Percentiles rank a stretch among this genome's conserved stretches.
Conservation (phyloP, 2,113 vertebrate genomes). For the Ardeotis arabs region DNA sequence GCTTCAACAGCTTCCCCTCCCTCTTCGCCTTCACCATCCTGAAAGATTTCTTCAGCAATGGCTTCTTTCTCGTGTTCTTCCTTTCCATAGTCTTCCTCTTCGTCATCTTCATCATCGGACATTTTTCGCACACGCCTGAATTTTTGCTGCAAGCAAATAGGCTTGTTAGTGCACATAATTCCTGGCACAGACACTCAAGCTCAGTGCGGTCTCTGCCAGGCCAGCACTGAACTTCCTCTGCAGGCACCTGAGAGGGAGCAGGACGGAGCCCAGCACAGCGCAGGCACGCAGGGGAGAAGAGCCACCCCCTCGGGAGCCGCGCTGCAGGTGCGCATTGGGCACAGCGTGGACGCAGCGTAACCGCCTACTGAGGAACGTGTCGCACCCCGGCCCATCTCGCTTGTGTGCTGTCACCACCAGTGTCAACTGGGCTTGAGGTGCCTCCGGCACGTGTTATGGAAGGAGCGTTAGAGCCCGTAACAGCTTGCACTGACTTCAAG, state of each 20-base stretch:
- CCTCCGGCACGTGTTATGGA: accelerated
- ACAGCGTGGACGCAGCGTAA: accelerated
- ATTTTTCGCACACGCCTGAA: conserved; percentile 93
- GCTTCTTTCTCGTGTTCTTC: conserved; percentile 92
- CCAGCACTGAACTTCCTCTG: not conserved
- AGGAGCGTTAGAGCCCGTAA: not conserved
- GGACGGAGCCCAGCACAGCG: not conserved
- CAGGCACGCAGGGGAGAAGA: not conserved
- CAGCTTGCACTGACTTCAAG: not conserved
- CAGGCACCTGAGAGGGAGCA: not conserved
- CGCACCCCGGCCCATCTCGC: not conserved
- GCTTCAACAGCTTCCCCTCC: conserved; percentile 85
- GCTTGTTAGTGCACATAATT: not conserved
- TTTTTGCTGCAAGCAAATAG: conserved; percentile 84
- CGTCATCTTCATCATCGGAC: conserved; percentile 95
- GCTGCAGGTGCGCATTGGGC: not conserved
- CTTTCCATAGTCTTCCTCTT: conserved; percentile 85
- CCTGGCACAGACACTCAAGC: not conserved
- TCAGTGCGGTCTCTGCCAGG: not conserved
- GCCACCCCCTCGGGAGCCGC: accelerated
- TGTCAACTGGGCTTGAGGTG: not conserved
- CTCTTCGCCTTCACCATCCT: conserved; percentile 92
- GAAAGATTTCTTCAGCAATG: conserved; percentile 96
- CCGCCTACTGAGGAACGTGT: not conserved
- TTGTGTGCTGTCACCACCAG: not conserved